A percentile compares a stretch with the other conserved stretches of the same genome.
Conservation (phyloP, 1,140 invertebrate genomes). For the Yoshiicerus persimilis region DNA sequence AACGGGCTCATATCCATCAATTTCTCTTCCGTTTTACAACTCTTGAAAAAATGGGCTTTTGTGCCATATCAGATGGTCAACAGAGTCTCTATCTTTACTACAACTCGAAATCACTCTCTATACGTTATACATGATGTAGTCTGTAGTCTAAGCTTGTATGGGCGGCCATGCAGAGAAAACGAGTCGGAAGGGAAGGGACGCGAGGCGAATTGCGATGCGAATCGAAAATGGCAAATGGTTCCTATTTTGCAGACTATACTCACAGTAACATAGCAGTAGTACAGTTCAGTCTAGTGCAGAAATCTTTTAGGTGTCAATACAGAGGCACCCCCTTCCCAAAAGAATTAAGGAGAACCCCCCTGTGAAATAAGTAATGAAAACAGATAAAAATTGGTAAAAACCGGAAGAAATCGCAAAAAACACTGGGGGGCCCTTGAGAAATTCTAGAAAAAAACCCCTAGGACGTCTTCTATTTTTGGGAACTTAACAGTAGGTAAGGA, state of each 20-base stretch:
- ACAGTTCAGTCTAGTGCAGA: neutral
- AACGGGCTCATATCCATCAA: neutral
- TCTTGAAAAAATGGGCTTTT: neutral
- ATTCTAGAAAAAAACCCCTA: too few relatives aligned
- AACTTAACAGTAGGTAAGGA: too few relatives aligned
- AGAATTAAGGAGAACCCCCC: too few relatives aligned
- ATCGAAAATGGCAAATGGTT: conserved; percentile 13
- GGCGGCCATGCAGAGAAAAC: neutral
- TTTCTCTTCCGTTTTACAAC: conserved; percentile 1
- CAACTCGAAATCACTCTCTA: too few relatives aligned
- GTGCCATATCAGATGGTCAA: neutral
- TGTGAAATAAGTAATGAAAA: too few relatives aligned
- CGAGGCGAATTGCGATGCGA: conserved; percentile 3
- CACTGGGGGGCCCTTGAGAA: too few relatives aligned
- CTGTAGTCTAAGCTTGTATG: neutral
- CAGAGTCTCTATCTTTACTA: neutral
- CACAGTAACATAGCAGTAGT: neutral
- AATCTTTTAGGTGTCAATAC: too few relatives aligned
- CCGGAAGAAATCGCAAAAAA: too few relatives aligned
- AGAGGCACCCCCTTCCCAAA: too few relatives aligned
- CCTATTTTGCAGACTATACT: neutral
- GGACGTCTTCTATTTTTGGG: too few relatives aligned
- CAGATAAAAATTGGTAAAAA: too few relatives aligned
- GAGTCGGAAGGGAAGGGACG: neutral
- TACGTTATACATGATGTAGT: too few relatives aligned